Base-by-base conservation (phyloP, 2,888 invertebrate species). In the Seira ritae region DNA sequence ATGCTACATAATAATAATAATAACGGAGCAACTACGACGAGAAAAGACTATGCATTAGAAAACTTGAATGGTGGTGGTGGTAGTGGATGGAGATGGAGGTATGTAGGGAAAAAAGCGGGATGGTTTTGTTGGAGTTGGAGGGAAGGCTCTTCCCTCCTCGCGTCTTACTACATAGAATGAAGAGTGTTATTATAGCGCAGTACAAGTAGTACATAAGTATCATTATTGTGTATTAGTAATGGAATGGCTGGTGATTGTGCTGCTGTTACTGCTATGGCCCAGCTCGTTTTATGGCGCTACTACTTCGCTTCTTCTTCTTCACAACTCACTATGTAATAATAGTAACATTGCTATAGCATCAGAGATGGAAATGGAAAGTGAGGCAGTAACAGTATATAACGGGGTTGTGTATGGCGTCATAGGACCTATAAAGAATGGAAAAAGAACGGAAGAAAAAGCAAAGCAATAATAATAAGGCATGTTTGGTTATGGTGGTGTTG, bases 141-240 rank as follows among this genome's bases (percentile, higher is more conserved):
- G n/a, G n/a, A n/a, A n/a, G n/a, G n/a, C n/a, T n/a, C n/a, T n/a
- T n/a, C 71, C 76, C 37, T 66, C 24, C n/a, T 17, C 17, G 4
- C 22, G 15, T 46, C 31, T 31, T 76, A 19, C 50, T 70, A 70
- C 50, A 22, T 67, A 67, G 67, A 81, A 75, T 71, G 81, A 76
- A 75, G 81, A 81, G 76, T 81, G 76, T 81, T 81, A 81, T 81
- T 76, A 81, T 81, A 81, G n/a, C 76, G 71, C 62, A 76, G 81
- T 81, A 81, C 76, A 81, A 81, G 81, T 72, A 81, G 81, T 81
- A 71, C 81, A 81, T 81, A 81, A 81, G 81, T 81, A 76, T 75
- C 81, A 81, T 81, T 81, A 81, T 81, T 81, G 81, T 81, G 81
- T 81, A 81, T 81, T 76, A 81, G 81, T 81, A 81, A 81, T 81